Base-by-base conservation (phyloP, 1,140 invertebrate species). In the Cecropterus lyciades region DNA sequence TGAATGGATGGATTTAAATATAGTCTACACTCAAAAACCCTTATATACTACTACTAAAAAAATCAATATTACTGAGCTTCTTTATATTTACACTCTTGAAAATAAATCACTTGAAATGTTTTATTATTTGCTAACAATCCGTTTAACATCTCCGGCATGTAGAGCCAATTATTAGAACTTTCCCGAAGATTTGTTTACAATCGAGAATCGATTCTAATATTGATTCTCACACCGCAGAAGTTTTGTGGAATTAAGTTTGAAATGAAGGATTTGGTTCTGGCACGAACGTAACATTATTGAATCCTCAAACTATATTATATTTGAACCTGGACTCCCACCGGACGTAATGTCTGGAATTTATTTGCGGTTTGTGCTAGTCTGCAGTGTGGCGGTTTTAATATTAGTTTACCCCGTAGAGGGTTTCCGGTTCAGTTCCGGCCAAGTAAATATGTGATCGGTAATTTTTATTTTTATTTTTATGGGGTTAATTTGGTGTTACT, bases 101-200 rank as follows among this genome's bases (percentile, higher is more conserved):
- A n/a, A n/a, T n/a, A n/a, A n/a, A n/a, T n/a, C n/a, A 24, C 5
- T 24, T 5, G 5, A 24, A 24, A 24, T 24, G 20, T 24, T 24
- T 24, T 24, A 24, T 24, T 24, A 5, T 24, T 24, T 24, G 30
- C 9, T 33, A 40, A 40, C 37, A 40, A 13, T 40, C 37, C 1
- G 1, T 13, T 40, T 40, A 40, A n/a, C 1, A 4, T 40, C 11
- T n/a, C n/a, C 11, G 11, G n/a, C n/a, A n/a, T n/a, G n/a, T n/a
- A 40, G 30, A 40, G 37, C 3, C 2, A 40, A 40, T 40, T n/a
- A 40, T 40, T 40, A 13, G 37, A 40, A 11, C 10, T 40, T 11
- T 13, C 5, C 10, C 11, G 37, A 72, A 69, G 67, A 69, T 72
- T 69, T 72, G 67, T 72, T 72, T 72, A 72, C 70, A 69, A 62